phyloP scores from a whole-genome alignment of 2,113 vertebrate species.

The Puntigrus tetrazona region DNA sequence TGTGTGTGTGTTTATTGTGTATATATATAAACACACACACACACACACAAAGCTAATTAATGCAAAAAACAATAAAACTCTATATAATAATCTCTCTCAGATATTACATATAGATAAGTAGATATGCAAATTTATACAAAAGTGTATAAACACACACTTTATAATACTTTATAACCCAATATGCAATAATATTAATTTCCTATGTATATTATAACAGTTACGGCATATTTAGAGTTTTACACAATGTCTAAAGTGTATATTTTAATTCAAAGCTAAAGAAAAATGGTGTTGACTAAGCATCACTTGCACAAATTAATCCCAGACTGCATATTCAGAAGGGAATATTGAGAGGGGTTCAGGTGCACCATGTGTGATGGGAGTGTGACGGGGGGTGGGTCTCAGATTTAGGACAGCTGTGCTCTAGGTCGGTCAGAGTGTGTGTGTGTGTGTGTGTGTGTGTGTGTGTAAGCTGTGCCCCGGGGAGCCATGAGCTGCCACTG shows the following conservation, averaged over 20 bases:
- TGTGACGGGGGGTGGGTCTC: background rate
- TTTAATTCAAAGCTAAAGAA: background rate
- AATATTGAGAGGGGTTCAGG: conserved; percentile 49
- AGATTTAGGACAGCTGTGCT: conserved; percentile 44
- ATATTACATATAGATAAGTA: too few species aligned
- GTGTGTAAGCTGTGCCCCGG: conserved; percentile 3
- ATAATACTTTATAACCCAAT: too few species aligned
- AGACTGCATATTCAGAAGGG: conserved; percentile 11
- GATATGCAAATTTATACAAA: background rate
- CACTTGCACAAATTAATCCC: background rate
- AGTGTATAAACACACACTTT: too few species aligned
- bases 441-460: conserved; percentile 16
- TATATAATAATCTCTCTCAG: too few species aligned
- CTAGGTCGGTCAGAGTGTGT: background rate
- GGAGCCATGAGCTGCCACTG: conserved; percentile 36
- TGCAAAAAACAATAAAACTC: too few species aligned
- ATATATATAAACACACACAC: too few species aligned
- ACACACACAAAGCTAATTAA: too few species aligned
- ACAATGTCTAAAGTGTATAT: too few species aligned
- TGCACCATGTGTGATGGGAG: conserved; percentile 42
- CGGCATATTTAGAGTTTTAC: too few species aligned
- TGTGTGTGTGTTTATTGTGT: too few species aligned
- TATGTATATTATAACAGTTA: too few species aligned
- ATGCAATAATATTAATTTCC: too few species aligned
- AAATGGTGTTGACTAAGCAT: conserved; percentile 16